These are phyloP conservation scores for Philaenus spumarius DNA, from an alignment of 1,140 invertebrate species.

Conservation along the genomic window DNA sequence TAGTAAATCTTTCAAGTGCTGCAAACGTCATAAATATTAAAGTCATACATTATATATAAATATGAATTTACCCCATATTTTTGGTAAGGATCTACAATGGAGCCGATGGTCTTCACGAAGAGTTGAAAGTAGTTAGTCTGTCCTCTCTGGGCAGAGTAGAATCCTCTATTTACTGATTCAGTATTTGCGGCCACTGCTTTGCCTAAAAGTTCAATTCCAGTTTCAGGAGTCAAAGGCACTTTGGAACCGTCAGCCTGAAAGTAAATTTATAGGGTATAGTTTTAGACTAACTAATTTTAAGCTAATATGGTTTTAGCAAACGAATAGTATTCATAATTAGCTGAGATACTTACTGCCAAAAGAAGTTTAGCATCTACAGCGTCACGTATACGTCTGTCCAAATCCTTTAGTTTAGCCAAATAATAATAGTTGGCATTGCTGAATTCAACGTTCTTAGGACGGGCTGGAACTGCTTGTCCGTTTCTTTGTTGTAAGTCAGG, in stretches of 20 bases:
- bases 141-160: conserved; percentile 45
- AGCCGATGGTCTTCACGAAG: conserved; percentile 40
- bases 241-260: conserved; percentile 32
- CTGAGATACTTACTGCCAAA: neutral
- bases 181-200: conserved; percentile 35
- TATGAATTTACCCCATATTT: conserved; percentile 10
- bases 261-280: neutral
- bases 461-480: conserved; percentile 17
- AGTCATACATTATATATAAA: too few species aligned
- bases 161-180: conserved; percentile 1
- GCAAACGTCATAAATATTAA: neutral
- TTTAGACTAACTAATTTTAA: neutral
- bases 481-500: conserved; percentile 21
- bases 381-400: conserved; percentile 8
- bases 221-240: conserved; percentile 33
- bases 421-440: conserved; percentile 12
- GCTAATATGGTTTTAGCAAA: neutral
- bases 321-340: neutral
- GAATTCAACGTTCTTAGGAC: conserved; percentile 13
- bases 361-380: neutral
- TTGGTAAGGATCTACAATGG: conserved; percentile 43
- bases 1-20: neutral
- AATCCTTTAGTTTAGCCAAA: conserved; percentile 2
- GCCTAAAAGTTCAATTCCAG: conserved; percentile 42
- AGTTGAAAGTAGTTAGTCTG: conserved; percentile 49